phyloP scores from a whole-genome alignment of 2,888 invertebrate species.

The Oithona nana region DNA sequence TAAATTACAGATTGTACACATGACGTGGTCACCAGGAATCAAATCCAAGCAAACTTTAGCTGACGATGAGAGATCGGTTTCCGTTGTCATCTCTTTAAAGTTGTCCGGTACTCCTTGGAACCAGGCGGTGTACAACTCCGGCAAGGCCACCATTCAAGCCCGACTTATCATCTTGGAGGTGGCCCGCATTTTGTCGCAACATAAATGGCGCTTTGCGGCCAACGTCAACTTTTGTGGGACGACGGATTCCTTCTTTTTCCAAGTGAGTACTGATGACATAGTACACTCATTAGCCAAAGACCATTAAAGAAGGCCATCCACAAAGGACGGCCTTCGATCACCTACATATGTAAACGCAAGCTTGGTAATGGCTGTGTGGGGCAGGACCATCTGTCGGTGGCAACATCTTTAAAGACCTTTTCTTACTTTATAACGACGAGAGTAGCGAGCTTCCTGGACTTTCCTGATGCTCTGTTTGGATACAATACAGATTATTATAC shows the following conservation, averaged over 20 bases:
- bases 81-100: conserved; percentile 5
- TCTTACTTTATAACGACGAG: too few relatives aligned
- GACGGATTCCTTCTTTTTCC: conserved; percentile 12
- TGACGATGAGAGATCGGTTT: conserved; percentile 4
- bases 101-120: conserved; percentile 10
- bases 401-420: too few relatives aligned
- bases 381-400: too few relatives aligned
- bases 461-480: too few relatives aligned
- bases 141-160: conserved; percentile 14
- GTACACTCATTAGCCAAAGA: too few relatives aligned
- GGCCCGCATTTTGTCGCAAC: not conserved
- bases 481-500: too few relatives aligned
- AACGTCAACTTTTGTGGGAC: conserved; percentile 8
- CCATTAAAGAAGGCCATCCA: too few relatives aligned
- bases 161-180: conserved; percentile 9
- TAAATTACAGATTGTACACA: conserved; percentile 3
- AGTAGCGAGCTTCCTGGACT: too few relatives aligned
- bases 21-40: conserved; percentile 13
- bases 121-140: conserved; percentile 13
- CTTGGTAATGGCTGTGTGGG: too few relatives aligned
- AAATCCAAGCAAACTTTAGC: conserved; percentile 15
- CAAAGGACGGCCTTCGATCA: too few relatives aligned
- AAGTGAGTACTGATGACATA: too few relatives aligned
- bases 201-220: conserved; percentile 13
- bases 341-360: too few relatives aligned